phyloP scores from a whole-genome alignment of 2,888 invertebrate genomes.

The Melikaiella ostensackeni region DNA sequence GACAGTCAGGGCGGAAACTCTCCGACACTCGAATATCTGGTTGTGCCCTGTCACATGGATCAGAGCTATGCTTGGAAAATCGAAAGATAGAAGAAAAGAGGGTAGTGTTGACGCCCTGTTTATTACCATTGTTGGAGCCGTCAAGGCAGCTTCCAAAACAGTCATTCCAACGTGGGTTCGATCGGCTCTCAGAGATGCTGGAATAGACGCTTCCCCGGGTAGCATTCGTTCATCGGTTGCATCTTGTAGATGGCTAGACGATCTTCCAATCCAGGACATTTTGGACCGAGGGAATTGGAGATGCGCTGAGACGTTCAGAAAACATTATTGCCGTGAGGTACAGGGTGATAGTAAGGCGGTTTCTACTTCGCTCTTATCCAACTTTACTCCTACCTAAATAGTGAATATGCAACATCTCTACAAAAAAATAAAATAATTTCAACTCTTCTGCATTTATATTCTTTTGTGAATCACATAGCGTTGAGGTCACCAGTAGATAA shows the following conservation, averaged over 20 bases:
- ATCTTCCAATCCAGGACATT: too few relatives aligned
- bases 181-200: constrained; percentile 51
- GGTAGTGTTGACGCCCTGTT: constrained; percentile 50
- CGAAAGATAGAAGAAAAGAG: constrained; percentile 44
- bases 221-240: constrained; percentile 54
- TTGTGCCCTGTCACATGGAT: constrained; percentile 50
- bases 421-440: too few relatives aligned
- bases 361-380: too few relatives aligned
- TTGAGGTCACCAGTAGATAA: too few relatives aligned
- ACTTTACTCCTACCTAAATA: too few relatives aligned
- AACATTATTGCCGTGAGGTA: constrained; percentile 45
- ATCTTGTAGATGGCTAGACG: constrained; percentile 52
- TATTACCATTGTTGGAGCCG: constrained; percentile 36
- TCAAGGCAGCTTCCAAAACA: constrained; percentile 49
- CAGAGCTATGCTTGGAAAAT: constrained; percentile 46
- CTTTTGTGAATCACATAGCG: too few relatives aligned
- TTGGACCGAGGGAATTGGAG: constrained; percentile 53
- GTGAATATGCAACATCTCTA: too few relatives aligned
- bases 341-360: too few relatives aligned
- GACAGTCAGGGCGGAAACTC: constrained; percentile 55
- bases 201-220: constrained; percentile 50
- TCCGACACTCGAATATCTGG: constrained; percentile 50
- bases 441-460: too few relatives aligned
- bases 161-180: constrained; percentile 52
- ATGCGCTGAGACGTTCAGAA: constrained; percentile 51